Conservation (phyloP, 2,888 invertebrate genomes). For the Caenorhabditis sp. region DNA sequence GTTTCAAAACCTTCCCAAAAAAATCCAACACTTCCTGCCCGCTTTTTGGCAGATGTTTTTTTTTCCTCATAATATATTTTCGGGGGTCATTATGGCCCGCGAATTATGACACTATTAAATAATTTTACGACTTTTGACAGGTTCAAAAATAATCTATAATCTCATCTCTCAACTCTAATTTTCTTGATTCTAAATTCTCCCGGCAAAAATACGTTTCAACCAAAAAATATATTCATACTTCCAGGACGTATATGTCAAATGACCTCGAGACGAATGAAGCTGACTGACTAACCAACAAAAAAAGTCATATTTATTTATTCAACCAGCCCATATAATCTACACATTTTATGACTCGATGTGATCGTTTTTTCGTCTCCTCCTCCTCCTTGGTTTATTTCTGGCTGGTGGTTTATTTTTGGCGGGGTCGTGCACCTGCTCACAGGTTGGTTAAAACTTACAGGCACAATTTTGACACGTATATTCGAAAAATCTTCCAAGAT, state of each 20-base stretch:
- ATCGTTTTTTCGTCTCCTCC: not conserved
- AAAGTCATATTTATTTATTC: not conserved
- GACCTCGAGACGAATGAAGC: not conserved
- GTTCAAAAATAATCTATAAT: not conserved
- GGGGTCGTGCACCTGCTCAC: no score
- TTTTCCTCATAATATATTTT: not conserved
- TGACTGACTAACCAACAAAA: not conserved
- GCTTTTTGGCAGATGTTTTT: not conserved
- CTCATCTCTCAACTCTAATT: no score
- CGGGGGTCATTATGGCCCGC: not conserved
- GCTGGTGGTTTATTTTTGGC: not conserved
- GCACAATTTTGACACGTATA: no score
- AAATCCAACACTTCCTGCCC: no score
- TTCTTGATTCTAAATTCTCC: no score
- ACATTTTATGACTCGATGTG: not conserved
- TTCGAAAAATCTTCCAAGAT: no score
- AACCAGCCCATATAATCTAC: not conserved
- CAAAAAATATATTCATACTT: no score
- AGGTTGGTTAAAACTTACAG: no score
- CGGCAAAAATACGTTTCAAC: no score
- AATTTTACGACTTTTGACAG: not conserved
- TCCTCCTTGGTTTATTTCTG: not conserved
- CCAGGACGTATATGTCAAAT: no score
- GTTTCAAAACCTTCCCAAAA: no score
- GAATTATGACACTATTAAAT: not conserved